Evolutionary conservation across 1,140 invertebrate species (phyloP).

Genomic region (Camponotus pennsylvanicus): DNA sequence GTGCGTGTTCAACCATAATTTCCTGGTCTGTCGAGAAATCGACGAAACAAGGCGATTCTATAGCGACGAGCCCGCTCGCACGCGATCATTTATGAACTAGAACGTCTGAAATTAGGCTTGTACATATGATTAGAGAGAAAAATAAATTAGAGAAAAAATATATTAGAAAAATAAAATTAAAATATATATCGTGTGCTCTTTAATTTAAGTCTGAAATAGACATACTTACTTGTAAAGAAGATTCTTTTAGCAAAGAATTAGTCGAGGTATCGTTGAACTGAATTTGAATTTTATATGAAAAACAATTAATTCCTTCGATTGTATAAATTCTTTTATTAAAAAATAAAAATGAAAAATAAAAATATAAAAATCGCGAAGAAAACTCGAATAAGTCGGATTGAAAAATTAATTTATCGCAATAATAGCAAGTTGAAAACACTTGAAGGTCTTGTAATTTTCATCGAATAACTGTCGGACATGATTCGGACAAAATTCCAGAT

Average conservation of each 20-base stretch:
- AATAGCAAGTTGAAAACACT: no score
- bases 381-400: no score
- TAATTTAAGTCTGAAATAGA: background rate
- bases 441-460: background rate
- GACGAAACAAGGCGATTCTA: conserved; percentile 45
- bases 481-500: background rate
- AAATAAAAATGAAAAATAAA: no score
- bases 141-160: no score
- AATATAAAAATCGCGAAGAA: no score
- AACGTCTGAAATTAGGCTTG: conserved; percentile 19
- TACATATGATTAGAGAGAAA: background rate
- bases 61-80: conserved; percentile 34
- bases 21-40: conserved; percentile 26
- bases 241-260: background rate
- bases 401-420: no score
- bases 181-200: background rate
- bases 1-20: background rate
- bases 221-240: background rate
- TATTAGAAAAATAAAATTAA: no score
- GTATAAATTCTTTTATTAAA: background rate
- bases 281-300: background rate
- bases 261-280: background rate
- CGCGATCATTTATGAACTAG: conserved; percentile 17
- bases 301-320: background rate
- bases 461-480: background rate